Conservation (phyloP, 2,888 invertebrate species). For the Drosophila acutilabella region DNA sequence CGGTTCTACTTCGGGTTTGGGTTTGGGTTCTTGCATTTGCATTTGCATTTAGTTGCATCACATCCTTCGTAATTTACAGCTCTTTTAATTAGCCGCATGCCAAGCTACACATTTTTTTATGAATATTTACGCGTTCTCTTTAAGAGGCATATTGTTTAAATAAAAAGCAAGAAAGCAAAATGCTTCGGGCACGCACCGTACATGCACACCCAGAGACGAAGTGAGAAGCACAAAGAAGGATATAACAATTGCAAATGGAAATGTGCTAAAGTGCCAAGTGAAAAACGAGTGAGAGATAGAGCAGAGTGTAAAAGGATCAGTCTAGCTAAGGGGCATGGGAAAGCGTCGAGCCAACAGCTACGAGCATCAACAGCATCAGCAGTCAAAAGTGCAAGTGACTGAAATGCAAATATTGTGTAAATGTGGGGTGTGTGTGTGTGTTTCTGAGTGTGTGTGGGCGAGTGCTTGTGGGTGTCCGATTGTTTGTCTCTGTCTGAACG, state of each 20-base stretch:
- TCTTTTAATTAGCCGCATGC: constrained; percentile 77
- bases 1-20: background rate
- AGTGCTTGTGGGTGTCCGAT: constrained; percentile 35
- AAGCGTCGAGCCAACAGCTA: constrained; percentile 26
- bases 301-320: constrained; percentile 46
- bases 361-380: constrained; percentile 39
- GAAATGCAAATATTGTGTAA: constrained; percentile 67
- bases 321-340: constrained; percentile 23
- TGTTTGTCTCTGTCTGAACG: constrained; percentile 34
- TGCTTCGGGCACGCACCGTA: constrained; percentile 42
- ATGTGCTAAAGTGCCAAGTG: constrained; percentile 74
- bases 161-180: constrained; percentile 50
- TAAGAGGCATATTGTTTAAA: constrained; percentile 70
- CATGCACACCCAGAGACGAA: constrained; percentile 15
- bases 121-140: constrained; percentile 71
- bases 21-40: constrained; percentile 38
- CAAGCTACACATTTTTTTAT: constrained; percentile 56
- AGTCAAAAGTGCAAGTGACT: constrained; percentile 77
- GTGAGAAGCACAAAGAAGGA: constrained; percentile 62
- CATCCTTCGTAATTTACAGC: constrained; percentile 74
- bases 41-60: constrained; percentile 68
- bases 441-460: constrained; percentile 15
- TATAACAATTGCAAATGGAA: constrained; percentile 81
- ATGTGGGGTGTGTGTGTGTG: constrained; percentile 6
- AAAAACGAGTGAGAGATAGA: constrained; percentile 35